Conservation (phyloP, 2,113 vertebrate species). For the Austrofundulus limnaeus region DNA sequence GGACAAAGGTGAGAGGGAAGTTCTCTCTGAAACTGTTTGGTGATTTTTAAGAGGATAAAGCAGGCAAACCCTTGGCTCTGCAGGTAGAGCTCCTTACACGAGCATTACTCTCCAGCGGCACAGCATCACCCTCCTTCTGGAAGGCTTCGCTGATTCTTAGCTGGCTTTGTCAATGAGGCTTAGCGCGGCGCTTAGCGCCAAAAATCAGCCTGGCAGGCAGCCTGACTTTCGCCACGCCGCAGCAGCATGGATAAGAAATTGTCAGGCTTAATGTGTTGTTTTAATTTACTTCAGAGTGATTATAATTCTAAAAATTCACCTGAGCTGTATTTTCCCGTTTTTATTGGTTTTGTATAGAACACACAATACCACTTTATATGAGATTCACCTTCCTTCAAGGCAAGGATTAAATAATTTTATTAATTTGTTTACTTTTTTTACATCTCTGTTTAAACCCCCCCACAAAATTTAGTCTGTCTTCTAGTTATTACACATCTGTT, state of each 20-base stretch:
- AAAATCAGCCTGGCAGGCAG: slow-evolving; percentile 56
- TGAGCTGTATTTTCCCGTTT: slow-evolving; percentile 35
- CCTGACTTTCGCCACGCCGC: slow-evolving; percentile 38
- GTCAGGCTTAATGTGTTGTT: slow-evolving; percentile 47
- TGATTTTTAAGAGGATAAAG: slow-evolving; percentile 57
- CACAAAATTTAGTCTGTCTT: slow-evolving; percentile 18
- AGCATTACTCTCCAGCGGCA: slow-evolving; percentile 47
- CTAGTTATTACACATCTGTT: slow-evolving; percentile 40
- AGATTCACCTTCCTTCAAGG: slow-evolving; percentile 52
- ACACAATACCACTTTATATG: slow-evolving; percentile 31
- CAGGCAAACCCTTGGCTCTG: slow-evolving; percentile 30
- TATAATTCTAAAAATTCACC: slow-evolving; percentile 52
- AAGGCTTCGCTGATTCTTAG: slow-evolving; percentile 59
- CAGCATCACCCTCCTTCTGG: slow-evolving; percentile 44
- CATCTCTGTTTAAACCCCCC: slow-evolving; percentile 44
- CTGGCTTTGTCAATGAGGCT: slow-evolving; percentile 62
- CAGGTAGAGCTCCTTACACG: slow-evolving; percentile 54
- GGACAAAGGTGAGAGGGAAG: slow-evolving; percentile 30
- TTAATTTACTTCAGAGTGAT: slow-evolving; percentile 39
- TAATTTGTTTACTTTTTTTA: slow-evolving; percentile 29
- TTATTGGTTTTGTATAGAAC: slow-evolving; percentile 21
- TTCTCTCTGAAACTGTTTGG: slow-evolving; percentile 42
- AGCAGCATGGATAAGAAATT: slow-evolving; percentile 30
- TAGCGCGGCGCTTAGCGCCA: slow-evolving; percentile 45
- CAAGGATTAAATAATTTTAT: slow-evolving; percentile 54